These are phyloP conservation scores for Mustela lutreola DNA, from an alignment of 2,113 vertebrate genomes.

Conservation along the genomic window DNA sequence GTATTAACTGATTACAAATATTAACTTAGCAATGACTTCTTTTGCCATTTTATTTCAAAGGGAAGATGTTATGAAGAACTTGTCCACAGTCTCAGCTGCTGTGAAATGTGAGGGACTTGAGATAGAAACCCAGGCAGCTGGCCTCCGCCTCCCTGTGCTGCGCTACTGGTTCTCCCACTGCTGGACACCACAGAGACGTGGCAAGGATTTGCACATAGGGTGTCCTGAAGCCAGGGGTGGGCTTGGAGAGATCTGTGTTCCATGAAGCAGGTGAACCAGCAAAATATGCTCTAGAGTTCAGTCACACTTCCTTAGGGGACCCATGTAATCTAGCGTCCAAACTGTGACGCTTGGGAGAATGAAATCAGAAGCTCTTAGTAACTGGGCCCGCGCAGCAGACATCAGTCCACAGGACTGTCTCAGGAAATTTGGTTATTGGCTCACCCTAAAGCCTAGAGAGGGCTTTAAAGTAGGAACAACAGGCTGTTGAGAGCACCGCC, in stretches of 20 bases:
- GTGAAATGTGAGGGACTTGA: not conserved
- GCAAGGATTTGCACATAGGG: not conserved
- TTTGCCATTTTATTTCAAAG: not conserved
- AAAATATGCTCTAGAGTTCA: not conserved
- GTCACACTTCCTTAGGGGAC: not conserved
- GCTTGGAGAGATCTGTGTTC: not conserved
- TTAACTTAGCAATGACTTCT: not conserved
- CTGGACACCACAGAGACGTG: fast-evolving
- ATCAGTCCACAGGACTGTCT: not conserved
- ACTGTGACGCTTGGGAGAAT: not conserved
- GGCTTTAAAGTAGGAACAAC: not conserved
- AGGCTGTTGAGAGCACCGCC: too few relatives aligned
- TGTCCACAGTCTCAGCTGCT: not conserved
- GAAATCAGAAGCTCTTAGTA: fast-evolving
- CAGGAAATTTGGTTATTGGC: not conserved
- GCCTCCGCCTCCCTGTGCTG: fast-evolving
- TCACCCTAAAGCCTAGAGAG: not conserved
- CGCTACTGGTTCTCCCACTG: not conserved
- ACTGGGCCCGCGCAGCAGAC: too few relatives aligned
- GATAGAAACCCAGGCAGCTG: not conserved
- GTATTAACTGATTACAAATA: not conserved
- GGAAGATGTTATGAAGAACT: not conserved
- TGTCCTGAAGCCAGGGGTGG: not conserved
- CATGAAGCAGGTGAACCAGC: not conserved
- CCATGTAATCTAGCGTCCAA: not conserved